A percentile compares a stretch with the other conserved stretches of the same genome.
phyloP scores from a whole-genome alignment of 2,888 invertebrate species.

The Protonemura montana region DNA sequence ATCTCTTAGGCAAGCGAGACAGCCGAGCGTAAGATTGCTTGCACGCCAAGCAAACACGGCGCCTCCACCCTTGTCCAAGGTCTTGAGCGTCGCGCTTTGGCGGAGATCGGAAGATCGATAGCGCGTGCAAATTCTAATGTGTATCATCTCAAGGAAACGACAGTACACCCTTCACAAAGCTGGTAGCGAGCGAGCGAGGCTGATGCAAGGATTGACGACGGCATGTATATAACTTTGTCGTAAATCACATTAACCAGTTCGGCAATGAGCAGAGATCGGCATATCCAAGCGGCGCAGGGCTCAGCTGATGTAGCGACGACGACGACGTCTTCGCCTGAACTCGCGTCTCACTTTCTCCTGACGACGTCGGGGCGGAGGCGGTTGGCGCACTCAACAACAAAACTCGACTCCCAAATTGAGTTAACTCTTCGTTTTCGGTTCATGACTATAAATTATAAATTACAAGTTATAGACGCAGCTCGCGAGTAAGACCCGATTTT shows the following conservation, averaged over 20 bases:
- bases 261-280: conserved; percentile 8
- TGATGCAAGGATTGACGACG: conserved; percentile 20
- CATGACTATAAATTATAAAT: conserved; percentile 24
- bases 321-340: conserved; percentile 14
- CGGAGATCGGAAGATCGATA: neutral
- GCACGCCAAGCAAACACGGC: neutral
- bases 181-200: too few relatives aligned
- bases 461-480: neutral
- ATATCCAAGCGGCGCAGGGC: conserved; percentile 18
- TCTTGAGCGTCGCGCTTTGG: neutral
- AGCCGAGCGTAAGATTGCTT: neutral
- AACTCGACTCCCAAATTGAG: conserved; percentile 29
- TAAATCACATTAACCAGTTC: conserved; percentile 36
- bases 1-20: neutral
- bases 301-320: conserved; percentile 1
- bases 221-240: conserved; percentile 13
- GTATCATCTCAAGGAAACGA: conserved; percentile 12
- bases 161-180: neutral
- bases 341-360: neutral
- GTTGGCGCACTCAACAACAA: conserved; percentile 13
- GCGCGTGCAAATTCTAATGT: neutral
- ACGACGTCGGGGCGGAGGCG: neutral
- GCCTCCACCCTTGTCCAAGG: neutral
- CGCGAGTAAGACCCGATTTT: conserved; percentile 4
- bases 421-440: conserved; percentile 29